These are phyloP conservation scores for Papilio glaucus DNA, from an alignment of 1,140 invertebrate genomes.

Conservation along the genomic window DNA sequence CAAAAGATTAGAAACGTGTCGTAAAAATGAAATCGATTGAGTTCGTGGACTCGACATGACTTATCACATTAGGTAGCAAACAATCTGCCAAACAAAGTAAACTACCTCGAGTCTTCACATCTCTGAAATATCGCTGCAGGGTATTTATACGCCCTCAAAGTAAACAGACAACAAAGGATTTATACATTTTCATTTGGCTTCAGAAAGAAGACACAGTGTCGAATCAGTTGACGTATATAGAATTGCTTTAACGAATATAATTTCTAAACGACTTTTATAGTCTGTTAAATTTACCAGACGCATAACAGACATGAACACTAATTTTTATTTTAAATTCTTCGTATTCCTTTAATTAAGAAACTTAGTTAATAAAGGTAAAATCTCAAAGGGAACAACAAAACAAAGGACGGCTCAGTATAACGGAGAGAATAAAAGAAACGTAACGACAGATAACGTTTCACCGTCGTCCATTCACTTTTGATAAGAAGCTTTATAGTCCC, in stretches of 20 bases:
- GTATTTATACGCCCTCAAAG: not conserved
- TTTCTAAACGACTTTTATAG: not conserved
- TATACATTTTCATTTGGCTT: constrained; percentile 5
- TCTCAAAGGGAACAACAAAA: constrained; percentile 37
- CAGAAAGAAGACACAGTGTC: constrained; percentile 3
- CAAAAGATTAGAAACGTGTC: constrained; percentile 2
- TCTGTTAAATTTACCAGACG: not conserved
- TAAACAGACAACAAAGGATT: constrained; percentile 23
- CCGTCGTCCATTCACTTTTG: constrained; percentile 51
- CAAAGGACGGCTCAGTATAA: constrained; percentile 41
- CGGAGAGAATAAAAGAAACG: constrained; percentile 42
- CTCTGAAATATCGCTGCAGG: not conserved
- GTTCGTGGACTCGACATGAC: constrained; percentile 6
- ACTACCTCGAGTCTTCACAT: constrained; percentile 7
- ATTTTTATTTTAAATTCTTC: not conserved
- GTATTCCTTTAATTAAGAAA: not conserved
- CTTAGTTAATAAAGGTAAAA: constrained; percentile 16
- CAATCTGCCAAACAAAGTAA: constrained; percentile 24
- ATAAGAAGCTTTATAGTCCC: constrained; percentile 62
- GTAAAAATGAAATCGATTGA: constrained; percentile 12
- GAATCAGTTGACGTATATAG: not conserved
- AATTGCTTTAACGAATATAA: constrained; percentile 5
- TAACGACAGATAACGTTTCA: constrained; percentile 56
- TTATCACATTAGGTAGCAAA: constrained; percentile 22
- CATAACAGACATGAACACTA: not conserved